Conservation (phyloP, 2,113 vertebrate species). For the Arenaria interpres region DNA sequence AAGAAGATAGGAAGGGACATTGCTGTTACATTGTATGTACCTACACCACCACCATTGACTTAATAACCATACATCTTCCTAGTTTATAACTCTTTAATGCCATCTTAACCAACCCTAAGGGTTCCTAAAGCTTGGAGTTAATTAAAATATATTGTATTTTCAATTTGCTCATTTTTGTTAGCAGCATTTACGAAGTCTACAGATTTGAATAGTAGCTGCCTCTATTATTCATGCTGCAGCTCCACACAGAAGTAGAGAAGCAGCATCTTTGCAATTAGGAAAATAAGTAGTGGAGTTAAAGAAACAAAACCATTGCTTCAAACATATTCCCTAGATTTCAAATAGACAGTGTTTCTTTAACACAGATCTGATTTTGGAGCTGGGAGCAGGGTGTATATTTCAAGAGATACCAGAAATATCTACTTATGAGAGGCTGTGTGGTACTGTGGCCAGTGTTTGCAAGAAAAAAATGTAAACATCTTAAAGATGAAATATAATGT, state of each 20-base stretch:
- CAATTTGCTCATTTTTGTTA: not conserved
- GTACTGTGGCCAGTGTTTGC: not conserved
- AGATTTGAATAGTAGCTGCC: not conserved
- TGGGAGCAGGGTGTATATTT: not conserved
- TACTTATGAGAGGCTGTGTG: not conserved
- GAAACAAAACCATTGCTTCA: not conserved
- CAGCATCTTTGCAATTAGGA: not conserved
- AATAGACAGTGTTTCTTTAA: not conserved
- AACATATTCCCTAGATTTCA: not conserved
- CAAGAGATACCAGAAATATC: not conserved
- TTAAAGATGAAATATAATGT: conserved; percentile 27
- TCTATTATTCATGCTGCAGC: not conserved
- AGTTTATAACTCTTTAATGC: not conserved
- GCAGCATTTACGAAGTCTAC: not conserved
- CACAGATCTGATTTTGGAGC: not conserved
- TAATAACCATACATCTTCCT: not conserved
- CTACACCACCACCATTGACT: not conserved
- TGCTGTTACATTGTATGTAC: not conserved
- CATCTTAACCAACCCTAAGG: not conserved
- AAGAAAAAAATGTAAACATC: conserved; percentile 48
- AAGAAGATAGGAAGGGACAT: not conserved
- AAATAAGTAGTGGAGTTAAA: not conserved
- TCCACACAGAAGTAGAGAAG: not conserved
- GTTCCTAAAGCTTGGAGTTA: not conserved
- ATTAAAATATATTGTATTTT: not conserved